Evolutionary conservation across 2,113 vertebrate genomes (phyloP).

Genomic region (Callorhinus ursinus): DNA sequence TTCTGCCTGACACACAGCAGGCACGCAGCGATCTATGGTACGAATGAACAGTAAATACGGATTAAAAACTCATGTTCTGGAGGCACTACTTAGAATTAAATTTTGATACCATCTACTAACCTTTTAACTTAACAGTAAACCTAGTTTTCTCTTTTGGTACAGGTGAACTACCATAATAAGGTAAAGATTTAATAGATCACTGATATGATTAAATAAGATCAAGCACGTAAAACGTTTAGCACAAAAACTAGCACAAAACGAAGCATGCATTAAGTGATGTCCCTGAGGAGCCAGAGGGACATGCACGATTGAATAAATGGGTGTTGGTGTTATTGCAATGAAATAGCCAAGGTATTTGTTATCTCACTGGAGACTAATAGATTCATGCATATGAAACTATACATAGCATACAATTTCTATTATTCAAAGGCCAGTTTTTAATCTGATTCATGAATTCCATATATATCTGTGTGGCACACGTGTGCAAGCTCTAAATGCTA

Average conservation of each 20-base stretch:
- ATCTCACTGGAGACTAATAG: neutral
- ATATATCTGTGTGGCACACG: neutral
- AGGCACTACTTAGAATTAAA: neutral
- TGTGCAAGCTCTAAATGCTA: neutral
- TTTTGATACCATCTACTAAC: neutral
- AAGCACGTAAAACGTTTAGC: neutral
- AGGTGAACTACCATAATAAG: neutral
- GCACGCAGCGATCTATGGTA: neutral
- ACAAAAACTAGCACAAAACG: neutral
- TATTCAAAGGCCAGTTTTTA: neutral
- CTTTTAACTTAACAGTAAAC: conserved; percentile 25
- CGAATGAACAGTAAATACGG: neutral
- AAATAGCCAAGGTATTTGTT: neutral
- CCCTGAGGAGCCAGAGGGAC: neutral
- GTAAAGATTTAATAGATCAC: neutral
- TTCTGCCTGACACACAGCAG: neutral
- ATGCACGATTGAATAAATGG: neutral
- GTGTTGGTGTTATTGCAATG: neutral
- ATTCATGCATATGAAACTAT: neutral
- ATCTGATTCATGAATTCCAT: neutral
- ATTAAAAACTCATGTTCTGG: neutral
- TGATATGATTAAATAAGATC: neutral
- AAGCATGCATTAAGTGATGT: neutral
- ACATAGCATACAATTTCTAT: neutral
- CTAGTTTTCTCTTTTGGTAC: conserved; percentile 9